Percentiles rank a stretch among this genome's conserved stretches.
These are phyloP conservation scores for Rhineura floridana DNA, from an alignment of 2,113 vertebrate species.

Conservation along the genomic window DNA sequence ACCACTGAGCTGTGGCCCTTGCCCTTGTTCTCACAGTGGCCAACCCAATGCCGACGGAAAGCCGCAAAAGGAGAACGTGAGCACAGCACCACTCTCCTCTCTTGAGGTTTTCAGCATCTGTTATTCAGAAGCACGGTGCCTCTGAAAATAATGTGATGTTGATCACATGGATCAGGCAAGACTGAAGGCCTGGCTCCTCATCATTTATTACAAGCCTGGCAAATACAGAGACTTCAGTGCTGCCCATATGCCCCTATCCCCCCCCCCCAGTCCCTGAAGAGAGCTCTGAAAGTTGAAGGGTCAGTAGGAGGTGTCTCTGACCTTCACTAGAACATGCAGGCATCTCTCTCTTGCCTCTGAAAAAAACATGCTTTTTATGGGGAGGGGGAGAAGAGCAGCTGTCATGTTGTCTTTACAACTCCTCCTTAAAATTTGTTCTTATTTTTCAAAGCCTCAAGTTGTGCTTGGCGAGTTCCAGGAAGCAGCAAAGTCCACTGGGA, in stretches of 20 bases:
- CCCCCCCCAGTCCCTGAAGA: not conserved
- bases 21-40: no score
- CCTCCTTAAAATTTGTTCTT: conserved; percentile 47
- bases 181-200: no score
- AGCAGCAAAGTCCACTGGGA: conserved; percentile 63
- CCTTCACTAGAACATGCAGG: not conserved
- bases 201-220: not conserved
- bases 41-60: no score
- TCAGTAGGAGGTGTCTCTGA: not conserved
- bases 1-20: no score
- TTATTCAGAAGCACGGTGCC: no score
- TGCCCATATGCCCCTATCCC: not conserved
- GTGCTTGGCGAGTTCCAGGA: conserved; percentile 62
- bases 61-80: no score
- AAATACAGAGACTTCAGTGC: not conserved
- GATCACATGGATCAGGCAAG: no score
- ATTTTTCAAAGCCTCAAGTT: conserved; percentile 65
- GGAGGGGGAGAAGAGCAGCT: conserved; percentile 25
- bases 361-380: no score
- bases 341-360: not conserved
- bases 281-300: not conserved
- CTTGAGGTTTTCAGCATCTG: no score
- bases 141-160: no score
- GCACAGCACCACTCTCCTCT: no score
- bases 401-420: conserved; percentile 51